Conservation (phyloP, 2,888 invertebrate genomes). For the Lepetodrilus schrolli region DNA sequence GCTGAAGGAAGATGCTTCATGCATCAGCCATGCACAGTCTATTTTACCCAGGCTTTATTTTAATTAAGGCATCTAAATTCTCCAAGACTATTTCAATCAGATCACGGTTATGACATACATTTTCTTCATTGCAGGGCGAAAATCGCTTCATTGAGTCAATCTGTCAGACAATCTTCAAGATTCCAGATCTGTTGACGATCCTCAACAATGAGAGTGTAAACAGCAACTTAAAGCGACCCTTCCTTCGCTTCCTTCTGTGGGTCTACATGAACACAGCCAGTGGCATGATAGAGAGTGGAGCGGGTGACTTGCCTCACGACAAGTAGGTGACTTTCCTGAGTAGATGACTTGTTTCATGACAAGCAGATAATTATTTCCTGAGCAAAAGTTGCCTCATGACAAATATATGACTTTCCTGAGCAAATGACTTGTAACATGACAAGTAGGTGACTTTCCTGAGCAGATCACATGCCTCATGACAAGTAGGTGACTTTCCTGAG, state of each 20-base stretch:
- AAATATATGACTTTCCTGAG: background rate
- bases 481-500: too few species aligned
- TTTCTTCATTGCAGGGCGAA: conserved; percentile 65
- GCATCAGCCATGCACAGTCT: too few species aligned
- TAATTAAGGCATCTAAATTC: too few species aligned
- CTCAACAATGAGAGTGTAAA: conserved; percentile 64
- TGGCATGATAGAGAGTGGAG: conserved; percentile 73
- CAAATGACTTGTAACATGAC: background rate
- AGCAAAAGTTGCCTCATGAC: background rate
- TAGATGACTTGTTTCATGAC: background rate
- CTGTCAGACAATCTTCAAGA: conserved; percentile 74
- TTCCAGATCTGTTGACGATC: conserved; percentile 69
- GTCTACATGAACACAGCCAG: conserved; percentile 74
- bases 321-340: conserved; percentile 45
- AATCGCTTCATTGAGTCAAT: conserved; percentile 75
- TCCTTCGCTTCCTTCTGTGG: conserved; percentile 71
- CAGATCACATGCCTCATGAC: too few species aligned
- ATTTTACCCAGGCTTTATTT: too few species aligned
- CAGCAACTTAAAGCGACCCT: conserved; percentile 71
- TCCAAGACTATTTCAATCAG: too few species aligned
- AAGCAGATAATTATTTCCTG: too few species aligned
- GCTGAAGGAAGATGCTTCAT: too few species aligned
- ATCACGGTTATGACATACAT: too few species aligned
- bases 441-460: background rate
- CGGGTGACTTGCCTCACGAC: conserved; percentile 72